These are phyloP conservation scores for Choristoneura rosaceana DNA, from an alignment of 2,888 invertebrate species.

Conservation along the genomic window DNA sequence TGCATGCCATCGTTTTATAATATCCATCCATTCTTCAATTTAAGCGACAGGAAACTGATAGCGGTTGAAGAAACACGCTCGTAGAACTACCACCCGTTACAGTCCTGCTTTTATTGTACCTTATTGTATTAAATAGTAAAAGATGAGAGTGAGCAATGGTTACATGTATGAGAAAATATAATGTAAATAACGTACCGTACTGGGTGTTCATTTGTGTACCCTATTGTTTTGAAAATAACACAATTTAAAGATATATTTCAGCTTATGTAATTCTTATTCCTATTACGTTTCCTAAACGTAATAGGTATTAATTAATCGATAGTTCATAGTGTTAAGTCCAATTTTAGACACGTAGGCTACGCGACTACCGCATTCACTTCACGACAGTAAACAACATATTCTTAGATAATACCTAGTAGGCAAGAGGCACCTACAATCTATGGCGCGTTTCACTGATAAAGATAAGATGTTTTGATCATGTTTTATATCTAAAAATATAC, in stretches of 20 bases:
- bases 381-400: conserved; percentile 21
- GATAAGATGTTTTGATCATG: conserved; percentile 10
- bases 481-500: background rate
- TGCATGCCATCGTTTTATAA: no score
- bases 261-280: background rate
- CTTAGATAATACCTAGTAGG: conserved; percentile 14
- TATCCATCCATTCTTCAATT: no score
- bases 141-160: no score
- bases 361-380: background rate
- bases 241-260: background rate
- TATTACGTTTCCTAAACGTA: background rate
- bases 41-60: no score
- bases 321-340: background rate
- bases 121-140: no score
- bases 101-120: no score
- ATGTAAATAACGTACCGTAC: background rate
- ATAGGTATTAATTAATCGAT: background rate
- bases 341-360: conserved; percentile 4
- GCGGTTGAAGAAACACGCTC: no score
- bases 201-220: background rate
- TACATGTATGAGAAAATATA: no score
- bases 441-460: conserved; percentile 15
- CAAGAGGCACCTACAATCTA: conserved; percentile 5
- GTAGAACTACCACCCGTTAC: no score
- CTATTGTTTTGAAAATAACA: background rate